These are phyloP conservation scores for Zaprionus kolodkinae DNA, from an alignment of 1,140 invertebrate species.

Conservation along the genomic window DNA sequence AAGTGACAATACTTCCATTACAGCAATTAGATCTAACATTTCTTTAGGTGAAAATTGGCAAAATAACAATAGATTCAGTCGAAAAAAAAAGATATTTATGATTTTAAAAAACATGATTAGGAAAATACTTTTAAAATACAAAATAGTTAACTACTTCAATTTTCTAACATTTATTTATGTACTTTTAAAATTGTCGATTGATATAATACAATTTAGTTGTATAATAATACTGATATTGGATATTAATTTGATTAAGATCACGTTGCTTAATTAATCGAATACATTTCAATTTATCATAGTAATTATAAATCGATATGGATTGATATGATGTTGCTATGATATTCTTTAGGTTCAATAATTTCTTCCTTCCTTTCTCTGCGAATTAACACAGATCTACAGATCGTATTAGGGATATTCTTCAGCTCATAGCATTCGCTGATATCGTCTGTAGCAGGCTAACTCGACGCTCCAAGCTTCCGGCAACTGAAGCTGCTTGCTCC, in stretches of 20 bases:
- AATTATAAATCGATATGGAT: constrained; percentile 73
- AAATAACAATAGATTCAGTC: too few relatives aligned
- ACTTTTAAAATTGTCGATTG: constrained; percentile 1
- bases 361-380: neutral
- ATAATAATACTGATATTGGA: neutral
- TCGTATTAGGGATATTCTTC: neutral
- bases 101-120: too few relatives aligned
- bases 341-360: constrained; percentile 73
- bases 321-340: constrained; percentile 83
- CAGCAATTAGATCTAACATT: too few relatives aligned
- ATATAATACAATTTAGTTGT: constrained; percentile 14
- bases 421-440: constrained; percentile 57
- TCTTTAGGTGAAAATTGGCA: too few relatives aligned
- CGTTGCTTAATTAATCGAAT: constrained; percentile 48
- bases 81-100: too few relatives aligned
- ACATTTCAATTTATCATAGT: constrained; percentile 50
- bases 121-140: neutral
- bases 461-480: constrained; percentile 61
- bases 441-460: constrained; percentile 45
- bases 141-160: neutral
- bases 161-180: neutral
- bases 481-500: constrained; percentile 38
- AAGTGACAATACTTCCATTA: too few relatives aligned
- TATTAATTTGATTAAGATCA: constrained; percentile 59
- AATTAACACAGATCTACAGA: constrained; percentile 15